These are phyloP conservation scores for Notodonta ziczac DNA, from an alignment of 2,888 invertebrate species.

Conservation along the genomic window DNA sequence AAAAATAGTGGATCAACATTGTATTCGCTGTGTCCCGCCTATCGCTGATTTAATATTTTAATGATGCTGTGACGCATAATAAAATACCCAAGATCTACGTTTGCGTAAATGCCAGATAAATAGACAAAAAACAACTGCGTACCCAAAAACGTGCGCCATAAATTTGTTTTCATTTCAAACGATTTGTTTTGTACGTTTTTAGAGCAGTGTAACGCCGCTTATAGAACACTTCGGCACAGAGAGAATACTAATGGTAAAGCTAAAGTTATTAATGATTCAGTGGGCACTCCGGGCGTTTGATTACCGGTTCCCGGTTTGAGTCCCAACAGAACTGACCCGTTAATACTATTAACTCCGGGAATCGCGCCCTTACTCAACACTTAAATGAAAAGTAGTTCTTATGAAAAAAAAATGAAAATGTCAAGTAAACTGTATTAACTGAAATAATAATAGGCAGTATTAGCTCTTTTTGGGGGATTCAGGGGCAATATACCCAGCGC, in stretches of 20 bases:
- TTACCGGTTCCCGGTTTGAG: constrained; percentile 32
- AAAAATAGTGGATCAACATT: no score
- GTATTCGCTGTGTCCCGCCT: no score
- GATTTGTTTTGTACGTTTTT: constrained; percentile 2
- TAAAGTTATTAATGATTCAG: constrained; percentile 38
- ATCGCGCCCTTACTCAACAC: constrained; percentile 13
- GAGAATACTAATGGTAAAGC: constrained; percentile 24
- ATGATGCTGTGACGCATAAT: no score
- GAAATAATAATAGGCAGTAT: neutral
- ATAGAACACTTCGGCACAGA: constrained; percentile 7
- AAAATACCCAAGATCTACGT: neutral
- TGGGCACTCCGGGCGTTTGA: constrained; percentile 24
- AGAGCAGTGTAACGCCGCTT: constrained; percentile 1
- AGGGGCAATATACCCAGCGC: no score
- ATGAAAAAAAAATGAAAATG: neutral
- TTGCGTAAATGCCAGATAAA: neutral
- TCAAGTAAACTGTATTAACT: neutral
- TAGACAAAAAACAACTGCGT: neutral
- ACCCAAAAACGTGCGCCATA: neutral
- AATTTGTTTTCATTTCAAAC: constrained; percentile 1
- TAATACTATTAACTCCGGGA: constrained; percentile 25
- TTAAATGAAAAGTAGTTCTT: constrained; percentile 5
- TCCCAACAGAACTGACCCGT: constrained; percentile 19
- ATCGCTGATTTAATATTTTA: no score
- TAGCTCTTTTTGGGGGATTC: no score